These are phyloP conservation scores for Paramisgurnus dabryanus DNA, from an alignment of 2,113 vertebrate species.

Conservation along the genomic window DNA sequence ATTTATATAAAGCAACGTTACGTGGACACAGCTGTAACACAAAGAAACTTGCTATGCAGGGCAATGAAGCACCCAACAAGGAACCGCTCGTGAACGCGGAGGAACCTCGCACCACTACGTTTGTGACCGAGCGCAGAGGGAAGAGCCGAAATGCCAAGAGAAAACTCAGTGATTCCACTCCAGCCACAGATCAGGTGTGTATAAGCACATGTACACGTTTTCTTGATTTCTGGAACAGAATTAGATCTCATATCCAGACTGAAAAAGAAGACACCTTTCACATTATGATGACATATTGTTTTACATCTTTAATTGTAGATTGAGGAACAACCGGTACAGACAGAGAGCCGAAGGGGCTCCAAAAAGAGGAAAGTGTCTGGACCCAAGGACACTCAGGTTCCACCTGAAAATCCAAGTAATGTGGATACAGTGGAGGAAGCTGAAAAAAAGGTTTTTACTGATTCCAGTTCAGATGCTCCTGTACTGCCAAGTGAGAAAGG, in stretches of 20 bases:
- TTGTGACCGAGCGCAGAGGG: slow-evolving; percentile 72
- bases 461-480: slow-evolving; percentile 18
- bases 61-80: not conserved
- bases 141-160: slow-evolving; percentile 61
- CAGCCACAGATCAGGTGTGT: slow-evolving; percentile 56
- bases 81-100: not conserved
- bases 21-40: not conserved
- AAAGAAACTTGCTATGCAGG: slow-evolving; percentile 36
- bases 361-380: slow-evolving; percentile 67
- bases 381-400: slow-evolving; percentile 6
- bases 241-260: too few species aligned
- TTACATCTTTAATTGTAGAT: slow-evolving; percentile 34
- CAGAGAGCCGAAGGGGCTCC: not conserved
- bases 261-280: not conserved
- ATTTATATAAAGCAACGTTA: not conserved
- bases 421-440: not conserved
- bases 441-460: not conserved
- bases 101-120: slow-evolving; percentile 12
- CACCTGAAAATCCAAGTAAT: not conserved
- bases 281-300: not conserved
- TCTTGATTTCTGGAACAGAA: not conserved
- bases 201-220: not conserved
- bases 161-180: slow-evolving; percentile 46
- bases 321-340: not conserved
- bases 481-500: slow-evolving; percentile 28